Conservation (phyloP, 1,140 invertebrate species). For the Drosophila pallidifrons region DNA sequence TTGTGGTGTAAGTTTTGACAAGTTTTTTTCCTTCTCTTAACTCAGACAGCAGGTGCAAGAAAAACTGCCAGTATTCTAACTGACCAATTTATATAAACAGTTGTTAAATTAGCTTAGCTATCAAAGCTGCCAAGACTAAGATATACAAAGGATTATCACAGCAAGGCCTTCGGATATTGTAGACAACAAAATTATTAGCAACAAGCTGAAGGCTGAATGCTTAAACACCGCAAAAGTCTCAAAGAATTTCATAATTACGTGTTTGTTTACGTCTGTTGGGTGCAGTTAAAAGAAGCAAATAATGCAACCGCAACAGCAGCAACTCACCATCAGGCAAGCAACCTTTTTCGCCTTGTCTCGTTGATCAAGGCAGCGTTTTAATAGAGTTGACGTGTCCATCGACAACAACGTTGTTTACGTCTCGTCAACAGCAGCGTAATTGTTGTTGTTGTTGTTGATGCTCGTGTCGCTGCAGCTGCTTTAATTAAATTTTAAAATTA, state of each 20-base stretch:
- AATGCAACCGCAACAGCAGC: constrained; percentile 53
- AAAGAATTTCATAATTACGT: constrained; percentile 70
- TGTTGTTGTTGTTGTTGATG: constrained; percentile 52
- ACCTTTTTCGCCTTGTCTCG: constrained; percentile 56
- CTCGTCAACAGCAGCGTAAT: constrained; percentile 69
- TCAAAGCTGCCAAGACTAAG: neutral
- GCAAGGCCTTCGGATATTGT: no score
- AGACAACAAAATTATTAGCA: neutral
- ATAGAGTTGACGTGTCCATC: constrained; percentile 78
- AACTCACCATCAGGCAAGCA: constrained; percentile 2
- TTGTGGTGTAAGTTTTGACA: constrained; percentile 54
- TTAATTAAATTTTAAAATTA: constrained; percentile 82
- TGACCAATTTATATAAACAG: constrained; percentile 16
- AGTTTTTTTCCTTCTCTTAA: constrained; percentile 12
- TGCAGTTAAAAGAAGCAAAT: constrained; percentile 49
- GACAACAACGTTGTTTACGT: constrained; percentile 72
- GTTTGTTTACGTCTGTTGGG: constrained; percentile 42
- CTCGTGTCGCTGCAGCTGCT: constrained; percentile 58
- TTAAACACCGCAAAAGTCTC: constrained; percentile 38
- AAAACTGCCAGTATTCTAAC: neutral
- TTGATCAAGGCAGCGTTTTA: constrained; percentile 79
- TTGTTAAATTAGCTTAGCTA: neutral
- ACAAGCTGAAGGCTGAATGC: constrained; percentile 14
- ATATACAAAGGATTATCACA: neutral
- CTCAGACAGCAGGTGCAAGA: neutral